Conservation (phyloP, 2,888 invertebrate genomes). For the Himalopsyche japonica region DNA sequence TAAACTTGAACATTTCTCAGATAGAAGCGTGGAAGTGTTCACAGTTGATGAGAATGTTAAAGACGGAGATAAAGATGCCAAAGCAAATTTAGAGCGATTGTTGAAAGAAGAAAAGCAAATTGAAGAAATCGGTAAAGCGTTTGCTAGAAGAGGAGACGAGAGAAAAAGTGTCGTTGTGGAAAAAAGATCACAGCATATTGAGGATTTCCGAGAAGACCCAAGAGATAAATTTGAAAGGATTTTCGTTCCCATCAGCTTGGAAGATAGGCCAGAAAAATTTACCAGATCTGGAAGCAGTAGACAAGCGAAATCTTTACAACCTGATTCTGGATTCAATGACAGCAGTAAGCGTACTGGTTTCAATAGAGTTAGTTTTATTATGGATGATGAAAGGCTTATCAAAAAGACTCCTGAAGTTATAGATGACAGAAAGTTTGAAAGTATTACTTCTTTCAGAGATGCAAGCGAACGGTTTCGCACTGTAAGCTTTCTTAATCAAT, state of each 20-base stretch:
- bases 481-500: neutral
- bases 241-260: slow-evolving; percentile 27
- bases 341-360: neutral
- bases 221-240: slow-evolving; percentile 24
- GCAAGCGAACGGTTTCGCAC: neutral
- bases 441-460: neutral
- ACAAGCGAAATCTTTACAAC: neutral
- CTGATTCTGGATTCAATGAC: neutral
- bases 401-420: neutral
- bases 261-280: slow-evolving; percentile 12
- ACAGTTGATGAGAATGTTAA: slow-evolving; percentile 53
- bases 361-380: neutral
- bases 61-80: slow-evolving; percentile 46
- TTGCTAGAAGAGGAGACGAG: slow-evolving; percentile 52
- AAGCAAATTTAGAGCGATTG: slow-evolving; percentile 51
- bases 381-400: neutral
- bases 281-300: neutral
- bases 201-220: slow-evolving; percentile 47
- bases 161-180: slow-evolving; percentile 49
- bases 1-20: slow-evolving; percentile 53
- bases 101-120: slow-evolving; percentile 59
- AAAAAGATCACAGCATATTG: slow-evolving; percentile 53
- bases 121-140: slow-evolving; percentile 55
- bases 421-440: neutral
- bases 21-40: slow-evolving; percentile 53